Conservation (phyloP, 1,140 invertebrate genomes). For the Caerostris darwini region DNA sequence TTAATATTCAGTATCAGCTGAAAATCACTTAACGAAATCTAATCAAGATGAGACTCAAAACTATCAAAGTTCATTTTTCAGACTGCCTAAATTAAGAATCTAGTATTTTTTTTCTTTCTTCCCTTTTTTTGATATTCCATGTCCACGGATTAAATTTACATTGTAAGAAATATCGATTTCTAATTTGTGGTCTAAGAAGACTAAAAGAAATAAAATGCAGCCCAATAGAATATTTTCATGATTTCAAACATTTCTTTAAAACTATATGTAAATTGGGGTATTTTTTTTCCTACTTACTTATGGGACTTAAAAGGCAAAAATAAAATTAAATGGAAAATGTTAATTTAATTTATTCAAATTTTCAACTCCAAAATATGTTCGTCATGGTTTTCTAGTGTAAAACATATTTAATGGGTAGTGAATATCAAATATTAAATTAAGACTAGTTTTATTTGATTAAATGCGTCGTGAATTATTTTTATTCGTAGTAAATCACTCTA, state of each 20-base stretch:
- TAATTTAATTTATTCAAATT: constrained; percentile 38
- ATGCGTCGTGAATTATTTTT: background rate
- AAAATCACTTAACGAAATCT: constrained; percentile 21
- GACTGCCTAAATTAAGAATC: constrained; percentile 30
- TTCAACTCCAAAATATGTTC: constrained; percentile 17
- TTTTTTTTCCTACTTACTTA: background rate
- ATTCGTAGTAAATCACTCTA: background rate
- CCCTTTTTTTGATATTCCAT: background rate
- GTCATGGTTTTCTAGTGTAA: background rate
- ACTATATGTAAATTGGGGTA: constrained; percentile 36
- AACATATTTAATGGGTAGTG: constrained; percentile 23
- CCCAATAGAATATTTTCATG: constrained; percentile 9
- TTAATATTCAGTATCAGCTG: constrained; percentile 25
- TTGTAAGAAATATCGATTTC: constrained; percentile 50
- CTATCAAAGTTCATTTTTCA: constrained; percentile 31
- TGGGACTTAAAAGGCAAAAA: background rate
- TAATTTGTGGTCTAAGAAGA: constrained; percentile 16
- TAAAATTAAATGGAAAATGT: background rate
- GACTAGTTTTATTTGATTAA: constrained; percentile 14
- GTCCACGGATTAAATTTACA: constrained; percentile 16
- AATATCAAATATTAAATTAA: constrained; percentile 11
- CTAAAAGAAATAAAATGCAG: background rate
- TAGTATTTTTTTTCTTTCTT: background rate
- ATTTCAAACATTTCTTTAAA: constrained; percentile 19
- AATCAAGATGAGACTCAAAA: constrained; percentile 14